A percentile compares a stretch with the other conserved stretches of the same genome.
These are phyloP conservation scores for Acanthosepion pharaonis DNA, from an alignment of 2,888 invertebrate species.

Conservation along the genomic window DNA sequence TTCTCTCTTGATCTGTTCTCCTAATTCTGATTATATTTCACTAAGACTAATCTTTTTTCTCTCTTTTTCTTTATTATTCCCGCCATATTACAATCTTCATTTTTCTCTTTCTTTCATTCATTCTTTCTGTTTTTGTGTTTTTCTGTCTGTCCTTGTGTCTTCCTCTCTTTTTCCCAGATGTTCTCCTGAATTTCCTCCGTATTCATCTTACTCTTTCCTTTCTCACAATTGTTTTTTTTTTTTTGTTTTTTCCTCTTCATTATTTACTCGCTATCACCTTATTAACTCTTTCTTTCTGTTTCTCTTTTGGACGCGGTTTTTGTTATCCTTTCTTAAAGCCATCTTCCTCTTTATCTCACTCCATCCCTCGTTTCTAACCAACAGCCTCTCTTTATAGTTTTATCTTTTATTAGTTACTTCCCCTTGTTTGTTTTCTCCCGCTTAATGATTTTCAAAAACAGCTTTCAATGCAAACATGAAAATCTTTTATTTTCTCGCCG, in stretches of 20 bases:
- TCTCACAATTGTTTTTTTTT: background rate
- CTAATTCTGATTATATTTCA: too few species aligned
- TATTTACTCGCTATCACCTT: background rate
- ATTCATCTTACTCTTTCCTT: too few species aligned
- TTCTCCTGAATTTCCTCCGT: background rate
- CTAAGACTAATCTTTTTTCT: background rate
- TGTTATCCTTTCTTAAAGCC: too few species aligned
- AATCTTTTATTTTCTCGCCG: background rate
- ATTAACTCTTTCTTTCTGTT: background rate
- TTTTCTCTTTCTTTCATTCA: background rate
- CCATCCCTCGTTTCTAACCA: background rate
- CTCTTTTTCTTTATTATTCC: background rate
- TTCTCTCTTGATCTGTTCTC: too few species aligned
- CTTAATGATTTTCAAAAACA: background rate
- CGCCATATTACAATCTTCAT: background rate
- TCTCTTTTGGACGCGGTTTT: background rate
- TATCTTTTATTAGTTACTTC: background rate
- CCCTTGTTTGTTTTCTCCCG: background rate
- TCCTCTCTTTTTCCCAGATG: background rate
- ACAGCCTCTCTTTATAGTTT: background rate
- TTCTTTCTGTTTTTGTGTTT: background rate
- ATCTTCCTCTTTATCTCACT: background rate
- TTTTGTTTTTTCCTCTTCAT: background rate
- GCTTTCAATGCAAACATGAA: background rate
- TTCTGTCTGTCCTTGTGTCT: background rate